phyloP scores from a whole-genome alignment of 2,113 vertebrate species.

The Piaya cayana region DNA sequence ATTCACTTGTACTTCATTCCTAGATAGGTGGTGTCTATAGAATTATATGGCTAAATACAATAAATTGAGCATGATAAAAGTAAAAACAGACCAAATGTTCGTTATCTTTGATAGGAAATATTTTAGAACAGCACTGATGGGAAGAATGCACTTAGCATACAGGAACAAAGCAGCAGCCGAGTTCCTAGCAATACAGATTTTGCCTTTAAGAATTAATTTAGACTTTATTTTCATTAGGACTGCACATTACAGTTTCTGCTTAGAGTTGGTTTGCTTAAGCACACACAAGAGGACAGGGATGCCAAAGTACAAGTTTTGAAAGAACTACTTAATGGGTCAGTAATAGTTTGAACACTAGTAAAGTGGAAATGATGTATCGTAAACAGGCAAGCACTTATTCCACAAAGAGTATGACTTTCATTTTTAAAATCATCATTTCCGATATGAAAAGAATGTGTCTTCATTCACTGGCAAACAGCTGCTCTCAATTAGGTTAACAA shows the following conservation, averaged over 20 bases:
- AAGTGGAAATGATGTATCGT: background rate
- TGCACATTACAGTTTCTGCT: background rate
- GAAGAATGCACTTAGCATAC: background rate
- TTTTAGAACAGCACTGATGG: background rate
- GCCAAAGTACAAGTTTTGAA: background rate
- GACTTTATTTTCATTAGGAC: background rate
- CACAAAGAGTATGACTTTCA: background rate
- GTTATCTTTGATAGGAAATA: background rate
- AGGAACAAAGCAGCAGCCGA: background rate
- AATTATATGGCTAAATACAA: background rate
- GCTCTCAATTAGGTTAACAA: background rate
- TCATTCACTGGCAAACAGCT: background rate
- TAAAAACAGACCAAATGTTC: background rate
- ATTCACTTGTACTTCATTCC: background rate
- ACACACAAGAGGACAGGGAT: background rate
- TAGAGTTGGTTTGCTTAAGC: background rate
- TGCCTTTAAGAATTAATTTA: background rate
- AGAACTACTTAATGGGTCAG: background rate
- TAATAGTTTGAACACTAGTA: background rate
- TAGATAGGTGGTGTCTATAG: accelerated
- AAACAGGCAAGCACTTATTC: background rate
- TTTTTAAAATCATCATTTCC: background rate
- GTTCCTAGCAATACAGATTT: background rate
- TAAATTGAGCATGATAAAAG: background rate
- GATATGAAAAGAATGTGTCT: background rate